These are phyloP conservation scores for Platichthys flesus DNA, from an alignment of 2,113 vertebrate species.

Conservation along the genomic window DNA sequence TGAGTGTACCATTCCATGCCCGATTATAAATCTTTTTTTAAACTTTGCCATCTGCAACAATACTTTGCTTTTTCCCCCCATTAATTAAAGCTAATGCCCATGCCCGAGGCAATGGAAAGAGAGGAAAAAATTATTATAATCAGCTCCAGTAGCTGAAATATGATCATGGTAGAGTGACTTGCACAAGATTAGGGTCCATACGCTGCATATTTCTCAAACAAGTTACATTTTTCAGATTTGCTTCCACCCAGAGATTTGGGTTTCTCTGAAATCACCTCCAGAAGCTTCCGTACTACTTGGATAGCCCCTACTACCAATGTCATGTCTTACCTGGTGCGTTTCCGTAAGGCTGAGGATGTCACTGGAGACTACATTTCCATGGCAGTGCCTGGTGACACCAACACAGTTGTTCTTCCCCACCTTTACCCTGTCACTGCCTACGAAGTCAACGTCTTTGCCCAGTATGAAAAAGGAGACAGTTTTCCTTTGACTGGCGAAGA, in stretches of 20 bases:
- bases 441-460: conserved; percentile 90
- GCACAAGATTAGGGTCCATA: not conserved
- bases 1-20: not conserved
- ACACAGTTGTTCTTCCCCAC: conserved; percentile 84
- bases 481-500: conserved; percentile 89
- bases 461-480: conserved; percentile 94
- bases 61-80: not conserved
- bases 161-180: not conserved
- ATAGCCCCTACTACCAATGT: conserved; percentile 82
- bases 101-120: not conserved
- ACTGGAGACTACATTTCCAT: conserved; percentile 87
- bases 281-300: conserved; percentile 94
- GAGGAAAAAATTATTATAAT: not conserved
- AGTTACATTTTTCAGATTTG: conserved; percentile 81
- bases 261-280: conserved; percentile 93
- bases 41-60: too few relatives aligned
- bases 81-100: not conserved
- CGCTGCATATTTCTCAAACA: not conserved
- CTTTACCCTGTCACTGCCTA: conserved; percentile 92
- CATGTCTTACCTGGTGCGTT: conserved; percentile 90
- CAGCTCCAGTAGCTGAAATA: not conserved
- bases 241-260: conserved; percentile 86
- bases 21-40: too few relatives aligned
- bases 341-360: conserved; percentile 84
- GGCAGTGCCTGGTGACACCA: conserved; percentile 85